Base-by-base conservation (phyloP, 2,113 vertebrate genomes). In the Uropsilus gracilis region DNA sequence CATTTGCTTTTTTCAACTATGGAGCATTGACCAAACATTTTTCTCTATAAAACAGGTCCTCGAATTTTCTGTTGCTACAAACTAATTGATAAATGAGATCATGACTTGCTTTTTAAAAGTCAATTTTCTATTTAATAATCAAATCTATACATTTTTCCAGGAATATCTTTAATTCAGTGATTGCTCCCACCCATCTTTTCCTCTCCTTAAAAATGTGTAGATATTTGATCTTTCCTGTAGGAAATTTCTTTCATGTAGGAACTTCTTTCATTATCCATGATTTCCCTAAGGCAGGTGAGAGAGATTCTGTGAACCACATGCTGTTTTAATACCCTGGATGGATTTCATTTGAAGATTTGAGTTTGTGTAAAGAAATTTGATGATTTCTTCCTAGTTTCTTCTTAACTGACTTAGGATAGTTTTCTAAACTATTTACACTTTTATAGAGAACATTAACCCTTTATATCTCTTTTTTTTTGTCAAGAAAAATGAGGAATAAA, bases 401-500 rank as follows among this genome's bases (percentile, higher is more conserved):
- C 63, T 83, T 64, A 93, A 69, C 4, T 48, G 37, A 78, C 24
- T 75, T 48, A 77, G 53, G 18, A 78, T 57, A 50, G 8, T 72
- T 93, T 86, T 76, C 34, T 91, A 78, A 89, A 18, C 8, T 16
- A 9, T 86, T 93, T 76, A 42, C 0, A 42, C 17, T 55, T 42
- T 39, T 88, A 92, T 9, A 83, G 12, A 7, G 59, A 9, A 61
- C 59, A 4, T 61, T 61, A 10, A 61, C 28, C 59, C 59, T 28
- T 13, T 61, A 17, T 17, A 61, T 10, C 30, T 61, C 59, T 61
- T 61, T 61, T 61, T 53, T 8, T 11, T 61, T 61, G 28, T 61
- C 30, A 83, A 95, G 37, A 80, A 80, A 94, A 44, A 42, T 8
- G 63, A 64, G 32, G 28, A 64, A 42, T 89, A 63, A 93, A 86